These are phyloP conservation scores for Euglossa dilemma DNA, from an alignment of 1,140 invertebrate genomes.

Conservation along the genomic window DNA sequence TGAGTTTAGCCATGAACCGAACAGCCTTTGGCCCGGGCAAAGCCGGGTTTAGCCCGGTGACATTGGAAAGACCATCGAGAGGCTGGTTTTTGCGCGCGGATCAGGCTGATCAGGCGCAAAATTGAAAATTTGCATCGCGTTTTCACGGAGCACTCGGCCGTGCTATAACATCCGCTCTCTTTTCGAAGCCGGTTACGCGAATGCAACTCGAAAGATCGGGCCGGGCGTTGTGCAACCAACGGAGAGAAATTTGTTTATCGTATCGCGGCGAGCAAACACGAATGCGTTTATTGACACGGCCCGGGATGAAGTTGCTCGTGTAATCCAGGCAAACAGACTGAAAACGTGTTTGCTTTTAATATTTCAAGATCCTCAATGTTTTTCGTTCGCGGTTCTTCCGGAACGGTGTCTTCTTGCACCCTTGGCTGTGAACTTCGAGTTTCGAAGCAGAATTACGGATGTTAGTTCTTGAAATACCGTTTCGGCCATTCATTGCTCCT, in stretches of 20 bases:
- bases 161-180: neutral
- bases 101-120: conserved; percentile 33
- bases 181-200: neutral
- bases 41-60: neutral
- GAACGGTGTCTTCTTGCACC: no score
- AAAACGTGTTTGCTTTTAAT: neutral
- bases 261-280: conserved; percentile 5
- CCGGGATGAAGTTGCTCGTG: neutral
- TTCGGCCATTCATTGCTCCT: no score
- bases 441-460: no score
- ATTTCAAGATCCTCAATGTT: no score
- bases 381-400: no score
- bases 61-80: neutral
- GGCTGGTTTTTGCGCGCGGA: neutral
- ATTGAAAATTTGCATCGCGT: conserved; percentile 45
- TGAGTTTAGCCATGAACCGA: no score
- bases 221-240: neutral
- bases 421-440: no score
- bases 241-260: conserved; percentile 12
- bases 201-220: neutral
- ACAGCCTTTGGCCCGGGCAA: neutral
- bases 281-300: neutral
- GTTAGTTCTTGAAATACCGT: no score
- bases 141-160: neutral
- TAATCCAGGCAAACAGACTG: neutral